Conservation (phyloP, 2,888 invertebrate species). For the Leptura quadrifasciata region DNA sequence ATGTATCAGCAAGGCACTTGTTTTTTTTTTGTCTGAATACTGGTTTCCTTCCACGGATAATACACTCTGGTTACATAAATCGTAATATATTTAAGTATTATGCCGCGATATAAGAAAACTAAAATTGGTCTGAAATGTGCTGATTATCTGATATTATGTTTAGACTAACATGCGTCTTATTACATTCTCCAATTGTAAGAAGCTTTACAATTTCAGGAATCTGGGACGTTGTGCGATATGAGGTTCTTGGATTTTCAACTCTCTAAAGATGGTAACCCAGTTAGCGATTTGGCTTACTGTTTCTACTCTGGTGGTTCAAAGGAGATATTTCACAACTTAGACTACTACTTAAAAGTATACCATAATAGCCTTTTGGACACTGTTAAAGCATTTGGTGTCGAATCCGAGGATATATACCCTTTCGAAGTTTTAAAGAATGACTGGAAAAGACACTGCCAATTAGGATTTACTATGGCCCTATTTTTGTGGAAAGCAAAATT, state of each 20-base stretch:
- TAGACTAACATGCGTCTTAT: too few species aligned
- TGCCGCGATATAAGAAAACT: too few species aligned
- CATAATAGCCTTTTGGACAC: constrained; percentile 58
- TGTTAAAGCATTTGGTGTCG: constrained; percentile 56
- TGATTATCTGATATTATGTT: too few species aligned
- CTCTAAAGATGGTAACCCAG: constrained; percentile 43
- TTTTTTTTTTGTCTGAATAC: too few species aligned
- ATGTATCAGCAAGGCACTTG: too few species aligned
- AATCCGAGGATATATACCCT: constrained; percentile 59
- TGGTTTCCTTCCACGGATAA: too few species aligned
- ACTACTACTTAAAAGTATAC: constrained; percentile 61
- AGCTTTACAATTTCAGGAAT: constrained; percentile 4
- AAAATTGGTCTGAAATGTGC: too few species aligned
- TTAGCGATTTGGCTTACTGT: constrained; percentile 61
- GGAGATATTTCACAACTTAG: constrained; percentile 57
- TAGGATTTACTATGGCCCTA: constrained; percentile 11
- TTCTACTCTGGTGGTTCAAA: constrained; percentile 60
- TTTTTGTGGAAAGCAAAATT: constrained; percentile 11
- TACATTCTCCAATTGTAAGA: too few species aligned
- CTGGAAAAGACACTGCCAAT: constrained; percentile 43
- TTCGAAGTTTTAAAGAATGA: constrained; percentile 44
- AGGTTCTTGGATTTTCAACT: constrained; percentile 54
- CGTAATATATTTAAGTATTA: too few species aligned
- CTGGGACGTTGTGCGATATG: constrained; percentile 11
- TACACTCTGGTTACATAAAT: too few species aligned